Conservation (phyloP, 2,797 vertebrate species). For the Aeoliscus strigatus region DNA sequence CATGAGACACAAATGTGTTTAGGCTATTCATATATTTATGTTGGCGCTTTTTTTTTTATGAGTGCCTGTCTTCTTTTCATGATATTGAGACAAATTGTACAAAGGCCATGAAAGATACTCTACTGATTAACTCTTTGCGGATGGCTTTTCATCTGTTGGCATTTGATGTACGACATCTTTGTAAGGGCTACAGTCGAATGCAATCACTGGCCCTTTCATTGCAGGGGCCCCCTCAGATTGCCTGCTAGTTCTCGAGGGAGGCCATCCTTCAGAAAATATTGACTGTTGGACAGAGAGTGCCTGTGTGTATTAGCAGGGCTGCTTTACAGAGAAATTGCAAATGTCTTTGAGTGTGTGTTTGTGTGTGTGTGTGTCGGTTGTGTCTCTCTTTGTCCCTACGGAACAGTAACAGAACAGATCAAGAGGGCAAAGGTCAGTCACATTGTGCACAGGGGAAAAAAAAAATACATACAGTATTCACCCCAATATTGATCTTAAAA, state of each 20-base stretch:
- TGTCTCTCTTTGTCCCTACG: conserved; percentile 48
- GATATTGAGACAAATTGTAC: conserved; percentile 76
- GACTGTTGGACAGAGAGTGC: conserved; percentile 70
- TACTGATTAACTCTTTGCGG: conserved; percentile 77
- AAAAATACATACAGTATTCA: too few species aligned
- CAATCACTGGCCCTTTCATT: conserved; percentile 78
- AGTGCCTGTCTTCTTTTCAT: conserved; percentile 54
- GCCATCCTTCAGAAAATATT: conserved; percentile 78
- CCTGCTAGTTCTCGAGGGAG: conserved; percentile 68
- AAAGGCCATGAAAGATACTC: conserved; percentile 69
- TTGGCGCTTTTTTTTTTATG: conserved; percentile 48
- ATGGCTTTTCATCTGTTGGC: conserved; percentile 77
- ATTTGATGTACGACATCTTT: conserved; percentile 81
- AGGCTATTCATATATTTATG: conserved; percentile 52
- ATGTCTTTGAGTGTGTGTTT: conserved; percentile 39
- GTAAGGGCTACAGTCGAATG: conserved; percentile 73
- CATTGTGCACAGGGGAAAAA: too few species aligned
- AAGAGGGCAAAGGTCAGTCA: conserved; percentile 51
- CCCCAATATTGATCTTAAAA: too few species aligned
- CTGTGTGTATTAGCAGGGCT: conserved; percentile 37
- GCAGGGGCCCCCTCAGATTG: conserved; percentile 65
- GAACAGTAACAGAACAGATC: conserved; percentile 48
- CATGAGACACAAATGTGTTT: conserved; percentile 39
- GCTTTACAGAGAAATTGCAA: conserved; percentile 56
- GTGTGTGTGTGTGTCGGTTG: conserved; percentile 27